Base-by-base conservation (phyloP, 1,140 invertebrate genomes). In the Brachionus asplanchnoidis region DNA sequence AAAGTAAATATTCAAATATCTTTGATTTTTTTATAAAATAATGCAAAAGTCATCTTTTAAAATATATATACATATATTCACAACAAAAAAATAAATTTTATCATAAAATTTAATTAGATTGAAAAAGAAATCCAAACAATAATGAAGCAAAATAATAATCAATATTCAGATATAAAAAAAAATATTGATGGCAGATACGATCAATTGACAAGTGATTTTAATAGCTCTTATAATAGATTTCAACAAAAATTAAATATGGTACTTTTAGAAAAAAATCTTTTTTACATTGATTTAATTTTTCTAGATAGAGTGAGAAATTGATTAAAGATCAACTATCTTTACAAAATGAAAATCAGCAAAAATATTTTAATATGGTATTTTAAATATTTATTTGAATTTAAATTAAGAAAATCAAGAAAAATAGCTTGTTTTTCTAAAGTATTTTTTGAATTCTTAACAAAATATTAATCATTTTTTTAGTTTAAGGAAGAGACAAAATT, bases 161-260 rank as follows among this genome's bases (percentile, higher is more conserved):
- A 77, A 14, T 46, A 77, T 50, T 77, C 73, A 28, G 73, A 77
- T 46, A 77, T 77, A 11, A 77, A 77, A 77, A 77, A 77, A 50
- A 50, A 11, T 14, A 8, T 20, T 12, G 73, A 77, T 26, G 73
- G 53, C 12, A 77, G 26, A 50, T 77, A 50, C 12, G 44, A 77
- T 12, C 42, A 77, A 77, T n/a, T 77, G 11, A 14, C 46, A 26
- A 50, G 11, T 23, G 44, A 53, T 28, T 12, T 77, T 1, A 77
- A 7, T 9, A 77, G 26, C 9, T 50, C 46, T n/a, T 32, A 26
- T 5, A 77, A 46, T 50, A 77, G 50, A 77, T 50, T 77, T 26
- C 42, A 28, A 12, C 73, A 77, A 77, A 77, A 77, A 77, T 3
- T 77, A 11, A 77, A 77, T 32, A 26, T 23, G 42, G 73, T 75